Conservation (phyloP, 37 sponge, comb jelly and placozoan genomes). For the Spongilla lacustris region DNA sequence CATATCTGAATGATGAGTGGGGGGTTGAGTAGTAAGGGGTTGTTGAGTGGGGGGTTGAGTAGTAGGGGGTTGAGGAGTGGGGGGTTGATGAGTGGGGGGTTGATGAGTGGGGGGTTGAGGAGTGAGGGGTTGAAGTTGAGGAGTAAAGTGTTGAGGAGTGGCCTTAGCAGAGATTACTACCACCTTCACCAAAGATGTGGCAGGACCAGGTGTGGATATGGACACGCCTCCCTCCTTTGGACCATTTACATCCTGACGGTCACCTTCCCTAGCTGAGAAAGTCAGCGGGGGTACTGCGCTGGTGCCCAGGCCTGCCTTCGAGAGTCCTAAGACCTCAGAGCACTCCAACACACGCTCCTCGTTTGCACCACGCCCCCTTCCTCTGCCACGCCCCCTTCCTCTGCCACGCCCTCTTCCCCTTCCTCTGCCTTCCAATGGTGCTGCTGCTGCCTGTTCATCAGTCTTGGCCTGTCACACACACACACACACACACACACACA, state of each 20-base stretch:
- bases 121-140: too few species aligned
- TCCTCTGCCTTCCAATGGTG: background rate
- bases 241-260: background rate
- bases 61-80: too few species aligned
- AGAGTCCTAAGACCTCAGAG: background rate
- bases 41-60: too few species aligned
- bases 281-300: background rate
- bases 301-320: background rate
- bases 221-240: background rate
- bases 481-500: slow-evolving; percentile 6
- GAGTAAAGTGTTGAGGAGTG: too few species aligned
- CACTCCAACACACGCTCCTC: slow-evolving; percentile 7
- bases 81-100: too few species aligned
- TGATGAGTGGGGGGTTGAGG: too few species aligned
- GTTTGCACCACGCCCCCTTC: slow-evolving; percentile 11
- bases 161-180: too few species aligned
- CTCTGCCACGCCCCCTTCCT: slow-evolving; percentile 36
- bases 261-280: too few species aligned
- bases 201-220: background rate
- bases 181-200: too few species aligned
- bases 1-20: too few species aligned
- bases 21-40: too few species aligned
- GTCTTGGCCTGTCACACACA: slow-evolving; percentile 6
- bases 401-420: slow-evolving; percentile 44
- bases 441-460: background rate